These are phyloP conservation scores for Chaetura pelagica DNA, from an alignment of 2,113 vertebrate genomes.

Conservation along the genomic window DNA sequence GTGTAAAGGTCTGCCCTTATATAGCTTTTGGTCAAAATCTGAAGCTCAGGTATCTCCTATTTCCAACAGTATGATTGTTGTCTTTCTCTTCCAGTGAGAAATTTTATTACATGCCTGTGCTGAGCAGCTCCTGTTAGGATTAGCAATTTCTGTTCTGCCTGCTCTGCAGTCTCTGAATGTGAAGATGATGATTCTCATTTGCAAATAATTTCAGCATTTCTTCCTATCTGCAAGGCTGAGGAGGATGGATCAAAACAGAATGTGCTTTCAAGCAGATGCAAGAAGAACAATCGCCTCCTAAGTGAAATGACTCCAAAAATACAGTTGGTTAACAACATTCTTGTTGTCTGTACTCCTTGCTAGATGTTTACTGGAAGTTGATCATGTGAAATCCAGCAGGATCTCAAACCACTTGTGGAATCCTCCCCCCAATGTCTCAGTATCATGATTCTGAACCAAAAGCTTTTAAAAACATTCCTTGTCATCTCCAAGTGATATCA, in stretches of 20 bases:
- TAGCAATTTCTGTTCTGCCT: slow-evolving; percentile 15
- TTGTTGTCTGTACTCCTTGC: neutral
- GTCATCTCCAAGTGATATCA: neutral
- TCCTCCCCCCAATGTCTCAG: neutral
- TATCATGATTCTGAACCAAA: neutral
- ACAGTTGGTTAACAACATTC: neutral
- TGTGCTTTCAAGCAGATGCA: neutral
- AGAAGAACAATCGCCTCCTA: neutral
- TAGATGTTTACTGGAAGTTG: neutral
- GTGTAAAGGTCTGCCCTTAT: neutral
- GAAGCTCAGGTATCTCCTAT: neutral
- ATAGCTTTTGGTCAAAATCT: neutral
- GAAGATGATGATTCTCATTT: slow-evolving; percentile 24
- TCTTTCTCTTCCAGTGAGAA: neutral
- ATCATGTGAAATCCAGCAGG: neutral
- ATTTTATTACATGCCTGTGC: slow-evolving; percentile 14
- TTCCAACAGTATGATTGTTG: neutral
- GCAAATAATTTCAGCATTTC: slow-evolving; percentile 23
- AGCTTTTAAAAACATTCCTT: neutral
- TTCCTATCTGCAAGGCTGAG: neutral
- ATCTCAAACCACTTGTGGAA: neutral
- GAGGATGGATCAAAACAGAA: slow-evolving; percentile 27
- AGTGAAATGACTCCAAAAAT: neutral
- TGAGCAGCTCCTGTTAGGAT: slow-evolving; percentile 20
- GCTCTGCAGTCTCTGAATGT: neutral